phyloP scores from a whole-genome alignment of 2,113 vertebrate species.

The Dipodomys merriami region DNA sequence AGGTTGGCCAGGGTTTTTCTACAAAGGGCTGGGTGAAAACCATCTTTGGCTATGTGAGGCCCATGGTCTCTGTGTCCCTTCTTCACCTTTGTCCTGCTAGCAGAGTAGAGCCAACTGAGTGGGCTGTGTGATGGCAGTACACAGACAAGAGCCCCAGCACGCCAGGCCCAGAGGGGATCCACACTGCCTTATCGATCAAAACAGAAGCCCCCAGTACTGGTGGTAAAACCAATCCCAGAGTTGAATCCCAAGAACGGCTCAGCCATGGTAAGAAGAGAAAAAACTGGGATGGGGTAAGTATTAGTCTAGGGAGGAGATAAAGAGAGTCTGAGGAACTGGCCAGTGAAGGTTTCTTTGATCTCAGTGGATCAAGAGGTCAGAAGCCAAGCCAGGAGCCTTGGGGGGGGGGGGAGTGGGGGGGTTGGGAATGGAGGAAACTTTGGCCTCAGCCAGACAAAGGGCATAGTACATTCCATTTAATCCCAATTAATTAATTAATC shows the following conservation, averaged over 20 bases:
- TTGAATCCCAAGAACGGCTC: neutral
- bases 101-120: neutral
- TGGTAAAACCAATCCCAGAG: neutral
- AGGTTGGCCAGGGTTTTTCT: neutral
- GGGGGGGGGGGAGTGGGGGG: too few relatives aligned
- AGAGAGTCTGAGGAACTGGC: too few relatives aligned
- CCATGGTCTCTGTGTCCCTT: neutral
- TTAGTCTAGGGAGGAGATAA: accelerated
- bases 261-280: neutral
- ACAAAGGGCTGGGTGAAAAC: neutral
- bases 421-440: neutral
- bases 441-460: neutral
- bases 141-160: neutral
- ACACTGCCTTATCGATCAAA: neutral
- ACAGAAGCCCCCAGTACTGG: neutral
- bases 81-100: neutral
- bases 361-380: neutral
- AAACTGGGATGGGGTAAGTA: accelerated
- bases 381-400: too few relatives aligned
- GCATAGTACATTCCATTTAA: neutral
- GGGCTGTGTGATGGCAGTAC: neutral
- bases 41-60: neutral
- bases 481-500: too few relatives aligned
- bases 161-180: neutral
- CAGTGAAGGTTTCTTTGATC: neutral